Evolutionary conservation across 53 echinoderm and acorn worm genomes (phyloP).

Genomic region (Pentamera pediparva): DNA sequence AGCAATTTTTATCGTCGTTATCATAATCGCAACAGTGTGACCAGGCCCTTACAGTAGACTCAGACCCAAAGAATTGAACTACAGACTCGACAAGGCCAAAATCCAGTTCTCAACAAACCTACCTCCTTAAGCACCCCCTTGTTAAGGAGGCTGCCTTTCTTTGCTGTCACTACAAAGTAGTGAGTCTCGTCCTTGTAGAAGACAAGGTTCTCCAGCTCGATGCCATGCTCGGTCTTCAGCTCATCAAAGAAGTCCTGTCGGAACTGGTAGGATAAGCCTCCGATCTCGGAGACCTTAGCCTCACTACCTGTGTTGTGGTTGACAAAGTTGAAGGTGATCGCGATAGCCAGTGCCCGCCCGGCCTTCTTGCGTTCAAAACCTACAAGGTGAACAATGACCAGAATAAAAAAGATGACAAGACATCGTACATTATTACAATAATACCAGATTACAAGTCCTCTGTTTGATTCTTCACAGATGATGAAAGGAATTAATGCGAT

Average conservation of each 20-base stretch:
- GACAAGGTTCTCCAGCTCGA: slow-evolving; percentile 19
- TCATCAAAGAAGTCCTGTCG: slow-evolving; percentile 25
- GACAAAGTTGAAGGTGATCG: slow-evolving; percentile 27
- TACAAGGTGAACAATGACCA: not conserved
- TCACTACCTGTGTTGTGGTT: slow-evolving; percentile 10
- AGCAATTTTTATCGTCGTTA: too few species aligned
- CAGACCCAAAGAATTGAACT: not conserved
- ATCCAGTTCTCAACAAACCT: not conserved
- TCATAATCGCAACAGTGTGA: too few species aligned
- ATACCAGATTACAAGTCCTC: too few species aligned
- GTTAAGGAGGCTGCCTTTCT: slow-evolving; percentile 6
- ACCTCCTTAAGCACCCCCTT: slow-evolving; percentile 29
- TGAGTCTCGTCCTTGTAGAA: slow-evolving; percentile 27
- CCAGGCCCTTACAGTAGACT: too few species aligned
- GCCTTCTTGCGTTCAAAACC: slow-evolving; percentile 27
- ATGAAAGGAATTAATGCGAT: too few species aligned
- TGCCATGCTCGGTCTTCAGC: not conserved
- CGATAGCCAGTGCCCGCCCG: slow-evolving; percentile 22
- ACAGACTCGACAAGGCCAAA: not conserved
- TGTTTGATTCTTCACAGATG: too few species aligned
- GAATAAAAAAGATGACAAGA: too few species aligned
- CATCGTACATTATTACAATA: too few species aligned
- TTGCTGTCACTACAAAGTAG: slow-evolving; percentile 30
- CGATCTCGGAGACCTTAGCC: slow-evolving; percentile 18
- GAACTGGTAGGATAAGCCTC: slow-evolving; percentile 6